phyloP scores from a whole-genome alignment of 30 jellyfish, hydroid and myxozoan genomes.

The Turritopsis rubra region DNA sequence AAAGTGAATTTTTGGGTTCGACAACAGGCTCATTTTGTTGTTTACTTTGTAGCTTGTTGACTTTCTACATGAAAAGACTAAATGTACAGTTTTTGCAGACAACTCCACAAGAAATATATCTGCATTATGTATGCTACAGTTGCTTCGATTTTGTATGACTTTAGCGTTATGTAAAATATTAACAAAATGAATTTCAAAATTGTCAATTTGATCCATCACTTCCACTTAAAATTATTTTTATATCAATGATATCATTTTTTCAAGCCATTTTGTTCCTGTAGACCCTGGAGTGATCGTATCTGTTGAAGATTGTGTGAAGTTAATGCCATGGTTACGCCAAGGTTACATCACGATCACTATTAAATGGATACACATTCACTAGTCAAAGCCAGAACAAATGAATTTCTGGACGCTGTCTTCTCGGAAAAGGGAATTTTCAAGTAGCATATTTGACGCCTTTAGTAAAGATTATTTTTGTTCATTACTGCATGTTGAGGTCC shows the following conservation, averaged over 20 bases:
- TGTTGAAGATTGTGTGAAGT: slow-evolving; percentile 8
- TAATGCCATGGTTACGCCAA: slow-evolving; percentile 67
- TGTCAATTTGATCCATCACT: too few species aligned
- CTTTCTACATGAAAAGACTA: background rate
- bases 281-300: slow-evolving; percentile 34
- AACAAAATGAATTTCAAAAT: too few species aligned
- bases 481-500: too few species aligned
- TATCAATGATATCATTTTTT: background rate
- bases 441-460: slow-evolving; percentile 75
- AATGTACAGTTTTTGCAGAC: background rate
- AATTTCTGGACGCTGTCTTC: slow-evolving; percentile 43
- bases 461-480: slow-evolving; percentile 22
- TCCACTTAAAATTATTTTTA: background rate
- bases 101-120: too few species aligned
- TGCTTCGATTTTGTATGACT: too few species aligned
- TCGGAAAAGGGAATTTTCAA: slow-evolving; percentile 47
- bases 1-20: too few species aligned
- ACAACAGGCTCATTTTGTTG: background rate
- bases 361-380: slow-evolving; percentile 52
- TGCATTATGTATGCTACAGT: too few species aligned
- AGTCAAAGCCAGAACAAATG: slow-evolving; percentile 54
- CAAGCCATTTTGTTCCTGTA: background rate
- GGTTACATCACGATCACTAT: slow-evolving; percentile 49
- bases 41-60: background rate
- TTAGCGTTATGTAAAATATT: too few species aligned